Evolutionary conservation across 2,888 invertebrate species (phyloP), one percentile per base, ranked within the genome.

Genomic region (Tipula unca): DNA sequence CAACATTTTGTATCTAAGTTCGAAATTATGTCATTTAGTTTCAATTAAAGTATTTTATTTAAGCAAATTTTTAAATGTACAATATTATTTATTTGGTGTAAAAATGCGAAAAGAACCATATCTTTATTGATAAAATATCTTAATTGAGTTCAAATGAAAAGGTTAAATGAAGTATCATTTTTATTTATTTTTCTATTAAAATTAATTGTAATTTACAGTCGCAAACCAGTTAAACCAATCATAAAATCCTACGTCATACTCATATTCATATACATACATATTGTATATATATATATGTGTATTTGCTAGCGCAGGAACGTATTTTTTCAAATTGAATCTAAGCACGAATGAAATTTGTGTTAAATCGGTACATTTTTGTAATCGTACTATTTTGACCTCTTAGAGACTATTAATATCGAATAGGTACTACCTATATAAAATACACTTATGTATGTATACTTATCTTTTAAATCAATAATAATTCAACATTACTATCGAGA

Each of bases 191-290:
- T 13, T 69, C 25, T 69, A 69, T 69, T 69, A 69, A 25, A 69
- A 69, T 69, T 69, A 69, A 25, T 69, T 69, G 69, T 69, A 69
- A 69, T 69, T 69, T 69, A 69, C 69, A 69, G 69, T 69, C 69
- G 69, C 69, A 25, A 69, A 69, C 25, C 1, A 69, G 25, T 69
- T 69, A 54, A 54, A 17, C 17, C 13, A 25, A 69, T 25, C 69
- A 69, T 69, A 69, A 69, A 69, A 69, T 13, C 10, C 69, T 25
- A 25, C 25, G 25, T 69, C 69, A 69, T 69, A 5, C 20, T 25
- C 10, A 69, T 69, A 69, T 69, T 20, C 17, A 69, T 69, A 54
- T 17, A 8, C 5, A n/a, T n/a, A n/a, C n/a, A n/a, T n/a, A n/a
- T n/a, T n/a, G n/a, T n/a, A n/a, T n/a, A n/a, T n/a, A 6, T 54